Base-by-base conservation (phyloP, 2,888 invertebrate species). In the Alsophila aescularia region DNA sequence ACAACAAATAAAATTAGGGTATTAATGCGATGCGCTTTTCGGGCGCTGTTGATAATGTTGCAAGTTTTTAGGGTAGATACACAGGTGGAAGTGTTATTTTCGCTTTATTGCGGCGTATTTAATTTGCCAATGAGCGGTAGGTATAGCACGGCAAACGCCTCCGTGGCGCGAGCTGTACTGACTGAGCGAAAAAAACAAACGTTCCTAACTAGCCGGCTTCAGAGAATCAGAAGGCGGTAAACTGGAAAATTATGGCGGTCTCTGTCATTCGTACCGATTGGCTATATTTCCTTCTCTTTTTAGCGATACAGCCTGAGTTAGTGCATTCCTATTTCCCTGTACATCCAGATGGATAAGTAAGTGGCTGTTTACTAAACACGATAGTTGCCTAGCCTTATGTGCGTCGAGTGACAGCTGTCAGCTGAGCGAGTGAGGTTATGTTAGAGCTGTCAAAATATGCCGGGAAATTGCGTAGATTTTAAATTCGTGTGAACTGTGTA, bases 121-220 rank as follows among this genome's bases (percentile, higher is more conserved):
- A 68, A 68, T 68, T 71, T 66, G 63, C 71, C 61, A 62, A 13
- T 35, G 34, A 27, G 54, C 43, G 72, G 72, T 72, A n/a, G 66
- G 62, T 65, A 69, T 72, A 72, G 75, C 76, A 75, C 75, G 73
- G 72, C 77, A 75, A 69, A 68, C 83, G 72, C 77, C 70, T 70
- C 80, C 76, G 74, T 77, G 79, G 82, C 85, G 78, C 83, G 82
- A 72, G 72, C 77, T 72, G 76, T 77, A 90, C 90, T 89, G 85
- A 84, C n/a, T n/a, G 24, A 32, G 64, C 67, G 68, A 75, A 85
- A 83, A 84, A 85, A 83, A 80, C 72, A 80, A 74, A 56, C 45
- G 29, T 8, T 43, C 1, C 53, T 49, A 77, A 52, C 79, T 70
- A 73, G 67, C 77, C 75, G 70, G 53, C 69, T 59, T 63, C 66